Base-by-base conservation (phyloP, 2,113 vertebrate genomes). In the Pseudolaguvia tuberculata region DNA sequence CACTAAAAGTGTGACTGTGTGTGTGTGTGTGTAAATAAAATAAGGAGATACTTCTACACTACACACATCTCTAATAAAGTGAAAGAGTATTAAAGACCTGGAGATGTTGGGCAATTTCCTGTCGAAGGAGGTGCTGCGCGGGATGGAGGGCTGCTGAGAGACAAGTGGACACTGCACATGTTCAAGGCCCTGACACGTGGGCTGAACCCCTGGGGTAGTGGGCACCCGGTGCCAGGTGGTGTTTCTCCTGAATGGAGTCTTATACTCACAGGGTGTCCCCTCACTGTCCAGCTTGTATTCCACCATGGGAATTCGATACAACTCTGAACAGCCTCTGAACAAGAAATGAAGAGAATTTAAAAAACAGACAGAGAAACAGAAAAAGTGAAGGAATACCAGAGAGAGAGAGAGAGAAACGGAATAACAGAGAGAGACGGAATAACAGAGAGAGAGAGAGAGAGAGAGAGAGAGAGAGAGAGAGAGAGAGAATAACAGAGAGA, bases 281-380 rank as follows among this genome's bases (percentile, higher is more conserved):
- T 97, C 95, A 0, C 94, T 98, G 91, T 98, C 95, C 21, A 98
- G 92, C 85, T 98, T 98, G 84, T 98, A 98, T 83, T 98, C 96
- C 78, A 98, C 96, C 95, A 98, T 94, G 66, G 96, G 96, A 77
- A 98, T 96, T 73, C 96, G 93, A 88, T 95, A 97, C 20, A 98
- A 94, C 88, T 98, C 96, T 2, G 96, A 98, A 83, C 94, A 98
- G 68, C 96, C 96, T 88, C 96, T 97, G 85, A 27, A 45, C 31
- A 3, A 76, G 59, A 13, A 62, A 10, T 69, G 25, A 27, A 35
- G 17, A 12, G 5, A 35, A 15, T 47, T 13, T 7, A 10, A 61
- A 48, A 35, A 61, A 31, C 18, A 42, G 7, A 42, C 4, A 42
- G 39, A 7, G 39, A 42, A 9, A 42, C 39, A 42, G 8, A 42